Evolutionary conservation across 2,888 invertebrate genomes (phyloP), one percentile per base, ranked within the genome.

Genomic region (Catocala fraxini): DNA sequence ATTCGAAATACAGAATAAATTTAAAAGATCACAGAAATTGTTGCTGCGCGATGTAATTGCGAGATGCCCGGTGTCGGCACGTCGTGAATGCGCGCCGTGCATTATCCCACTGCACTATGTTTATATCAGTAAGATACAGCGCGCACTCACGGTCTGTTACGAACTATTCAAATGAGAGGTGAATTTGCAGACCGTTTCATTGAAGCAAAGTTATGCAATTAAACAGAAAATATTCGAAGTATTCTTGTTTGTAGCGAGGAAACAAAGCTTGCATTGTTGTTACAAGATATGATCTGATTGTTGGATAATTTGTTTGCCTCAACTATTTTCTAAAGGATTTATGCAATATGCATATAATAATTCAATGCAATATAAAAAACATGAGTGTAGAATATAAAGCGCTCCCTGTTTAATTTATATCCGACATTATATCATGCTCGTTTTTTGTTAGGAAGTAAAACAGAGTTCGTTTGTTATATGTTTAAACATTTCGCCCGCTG

Each of bases 1-100:
- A 57, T 61, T 56, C 47, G 6, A 15, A 47, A 42, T 42, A 13
- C 34, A 11, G 34, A 49, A 49, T 15, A 45, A 35, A 48, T 49
- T 45, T 43, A 54, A 45, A 39, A 47, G 51, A 55, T 59, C 41
- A 56, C 47, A 6, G 58, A 65, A 53, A 75, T 62, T 72, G 64
- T 72, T 63, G 57, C 59, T 58, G 52, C 51, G 59, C 51, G 53
- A 46, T 70, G 59, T 65, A 65, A 74, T 72, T 75, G 52, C 51
- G 13, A 65, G 67, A 62, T 65, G 55, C 60, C 59, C 1, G 35
- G n/a, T 10, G 59, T 43, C 47, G 56, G 62, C 48, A 43, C 53
- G 52, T 52, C 59, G 41, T 6, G 46, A 48, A 55, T 62, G 61
- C 46, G 46, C 54, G 51, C 61, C 15, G 46, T 45, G 11, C 53